A percentile compares a stretch with the other conserved stretches of the same genome.
Evolutionary conservation across 2,797 vertebrate genomes (phyloP).

Genomic region (Todus mexicanus): DNA sequence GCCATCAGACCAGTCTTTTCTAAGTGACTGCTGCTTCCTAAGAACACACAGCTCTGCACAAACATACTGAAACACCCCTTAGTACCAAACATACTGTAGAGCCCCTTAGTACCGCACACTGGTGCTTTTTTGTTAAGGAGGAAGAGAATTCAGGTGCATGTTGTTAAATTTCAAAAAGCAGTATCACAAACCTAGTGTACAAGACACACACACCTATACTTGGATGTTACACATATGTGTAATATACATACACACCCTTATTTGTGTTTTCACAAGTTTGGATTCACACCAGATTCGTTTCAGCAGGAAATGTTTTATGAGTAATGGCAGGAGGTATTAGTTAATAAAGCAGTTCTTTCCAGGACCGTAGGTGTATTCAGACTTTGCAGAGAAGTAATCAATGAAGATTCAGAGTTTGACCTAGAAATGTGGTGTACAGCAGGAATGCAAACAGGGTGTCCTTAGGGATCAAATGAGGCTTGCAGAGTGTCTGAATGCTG

Average conservation of each 20-base stretch:
- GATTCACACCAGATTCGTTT: background rate
- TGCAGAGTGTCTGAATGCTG: background rate
- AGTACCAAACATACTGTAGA: accelerated
- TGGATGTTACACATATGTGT: background rate
- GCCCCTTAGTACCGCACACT: background rate
- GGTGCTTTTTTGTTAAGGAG: background rate
- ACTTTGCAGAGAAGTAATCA: background rate
- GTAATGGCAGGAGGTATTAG: background rate
- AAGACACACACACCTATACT: background rate
- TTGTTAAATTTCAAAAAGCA: background rate
- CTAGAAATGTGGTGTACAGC: background rate
- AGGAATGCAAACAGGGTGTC: background rate
- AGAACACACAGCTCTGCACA: background rate
- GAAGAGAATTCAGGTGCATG: accelerated
- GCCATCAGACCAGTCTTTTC: background rate
- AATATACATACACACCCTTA: background rate
- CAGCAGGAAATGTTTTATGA: background rate
- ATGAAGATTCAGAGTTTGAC: background rate
- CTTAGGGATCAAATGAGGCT: background rate
- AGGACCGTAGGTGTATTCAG: background rate
- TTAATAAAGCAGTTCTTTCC: background rate
- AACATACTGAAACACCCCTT: accelerated
- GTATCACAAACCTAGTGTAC: too few relatives aligned
- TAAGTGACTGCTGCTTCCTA: background rate
- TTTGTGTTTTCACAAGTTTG: background rate